These are phyloP conservation scores for Gryllus longicercus DNA, from an alignment of 2,888 invertebrate species.

Conservation along the genomic window DNA sequence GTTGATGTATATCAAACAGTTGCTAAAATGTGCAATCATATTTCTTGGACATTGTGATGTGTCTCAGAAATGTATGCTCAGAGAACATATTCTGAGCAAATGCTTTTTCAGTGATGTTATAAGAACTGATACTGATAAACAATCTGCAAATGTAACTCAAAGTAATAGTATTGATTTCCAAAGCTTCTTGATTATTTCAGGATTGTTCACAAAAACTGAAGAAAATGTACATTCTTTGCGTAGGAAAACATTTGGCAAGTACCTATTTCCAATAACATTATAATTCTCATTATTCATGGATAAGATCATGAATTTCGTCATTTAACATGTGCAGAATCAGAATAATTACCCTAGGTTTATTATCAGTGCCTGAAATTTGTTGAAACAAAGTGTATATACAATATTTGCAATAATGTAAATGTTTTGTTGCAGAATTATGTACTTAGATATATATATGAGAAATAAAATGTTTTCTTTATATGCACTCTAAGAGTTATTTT, in stretches of 20 bases:
- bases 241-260: neutral
- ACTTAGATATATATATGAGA: neutral
- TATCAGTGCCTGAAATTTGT: conserved; percentile 6
- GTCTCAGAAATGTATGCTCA: too few relatives aligned
- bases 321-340: conserved; percentile 17
- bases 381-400: neutral
- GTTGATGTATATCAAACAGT: too few relatives aligned
- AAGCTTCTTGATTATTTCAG: neutral
- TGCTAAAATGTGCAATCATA: too few relatives aligned
- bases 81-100: too few relatives aligned
- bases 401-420: neutral
- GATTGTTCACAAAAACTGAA: neutral
- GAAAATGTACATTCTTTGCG: neutral
- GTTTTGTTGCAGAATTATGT: conserved; percentile 2
- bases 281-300: neutral
- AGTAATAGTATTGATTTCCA: too few relatives aligned
- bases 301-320: neutral
- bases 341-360: conserved; percentile 17
- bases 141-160: too few relatives aligned
- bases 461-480: neutral
- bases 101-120: too few relatives aligned
- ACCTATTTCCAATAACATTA: neutral
- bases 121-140: too few relatives aligned
- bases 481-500: neutral
- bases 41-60: too few relatives aligned